phyloP scores from a whole-genome alignment of 1,140 invertebrate genomes.

The Akabosia matsudoensis region DNA sequence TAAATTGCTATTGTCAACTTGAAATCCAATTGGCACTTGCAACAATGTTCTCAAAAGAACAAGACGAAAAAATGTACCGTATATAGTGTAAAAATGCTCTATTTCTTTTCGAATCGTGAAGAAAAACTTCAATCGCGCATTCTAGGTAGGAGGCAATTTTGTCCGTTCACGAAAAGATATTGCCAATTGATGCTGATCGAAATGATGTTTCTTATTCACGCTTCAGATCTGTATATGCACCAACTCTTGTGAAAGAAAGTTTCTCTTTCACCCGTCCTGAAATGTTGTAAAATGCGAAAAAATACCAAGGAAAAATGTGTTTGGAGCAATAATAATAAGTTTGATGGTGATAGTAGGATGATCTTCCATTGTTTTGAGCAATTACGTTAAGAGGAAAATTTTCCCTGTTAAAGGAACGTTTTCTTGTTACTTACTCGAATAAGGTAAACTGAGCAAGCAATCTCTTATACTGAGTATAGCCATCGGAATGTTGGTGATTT shows the following conservation, averaged over 20 bases:
- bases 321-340: neutral
- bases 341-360: neutral
- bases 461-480: neutral
- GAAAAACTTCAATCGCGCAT: no score
- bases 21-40: conserved; percentile 6
- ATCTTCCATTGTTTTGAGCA: conserved; percentile 8
- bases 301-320: neutral
- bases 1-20: conserved; percentile 21
- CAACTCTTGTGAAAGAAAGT: neutral
- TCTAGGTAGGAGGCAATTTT: neutral
- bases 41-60: no score
- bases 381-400: neutral
- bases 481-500: no score
- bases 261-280: no score
- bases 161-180: neutral
- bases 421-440: neutral
- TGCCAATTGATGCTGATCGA: neutral
- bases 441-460: neutral
- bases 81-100: no score
- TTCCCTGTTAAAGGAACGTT: neutral
- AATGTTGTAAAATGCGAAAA: neutral
- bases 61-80: no score
- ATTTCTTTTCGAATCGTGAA: no score
- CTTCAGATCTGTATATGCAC: neutral
- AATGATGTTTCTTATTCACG: neutral